Percentiles rank a stretch among this genome's conserved stretches.
Evolutionary conservation across 2,888 invertebrate species (phyloP).

Genomic region (Macrophya annulata): DNA sequence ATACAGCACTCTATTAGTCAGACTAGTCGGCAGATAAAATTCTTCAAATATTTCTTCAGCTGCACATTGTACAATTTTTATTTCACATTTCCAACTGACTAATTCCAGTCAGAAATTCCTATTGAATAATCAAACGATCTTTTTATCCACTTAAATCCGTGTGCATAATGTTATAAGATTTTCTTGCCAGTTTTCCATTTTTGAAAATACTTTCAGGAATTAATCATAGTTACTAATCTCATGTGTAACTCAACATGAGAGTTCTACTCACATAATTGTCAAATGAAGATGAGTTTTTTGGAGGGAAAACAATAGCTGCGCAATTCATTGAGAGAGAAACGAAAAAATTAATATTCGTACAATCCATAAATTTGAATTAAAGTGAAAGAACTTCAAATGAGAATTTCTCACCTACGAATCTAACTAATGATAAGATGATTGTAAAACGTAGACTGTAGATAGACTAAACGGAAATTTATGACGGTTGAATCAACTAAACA

Average conservation of each 20-base stretch:
- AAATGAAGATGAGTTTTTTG: not conserved
- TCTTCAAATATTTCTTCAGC: not conserved
- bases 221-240: not conserved
- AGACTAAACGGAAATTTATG: conserved; percentile 8
- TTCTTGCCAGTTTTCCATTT: not conserved
- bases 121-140: too few relatives aligned
- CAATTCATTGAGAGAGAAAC: not conserved
- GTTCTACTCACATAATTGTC: not conserved
- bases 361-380: conserved; percentile 17
- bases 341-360: not conserved
- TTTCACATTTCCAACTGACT: not conserved
- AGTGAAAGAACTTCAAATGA: not conserved
- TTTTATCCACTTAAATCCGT: not conserved
- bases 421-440: conserved; percentile 21
- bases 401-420: not conserved
- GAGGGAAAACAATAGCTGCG: not conserved
- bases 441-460: conserved; percentile 22
- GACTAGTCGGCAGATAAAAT: not conserved
- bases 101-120: not conserved
- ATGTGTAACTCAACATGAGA: not conserved
- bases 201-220: too few relatives aligned
- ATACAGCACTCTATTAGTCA: conserved; percentile 57
- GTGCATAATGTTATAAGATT: not conserved
- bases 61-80: not conserved
- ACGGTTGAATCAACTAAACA: conserved; percentile 3